Conservation (phyloP, 2,797 vertebrate species). For the Chaetodon trifasciatus region DNA sequence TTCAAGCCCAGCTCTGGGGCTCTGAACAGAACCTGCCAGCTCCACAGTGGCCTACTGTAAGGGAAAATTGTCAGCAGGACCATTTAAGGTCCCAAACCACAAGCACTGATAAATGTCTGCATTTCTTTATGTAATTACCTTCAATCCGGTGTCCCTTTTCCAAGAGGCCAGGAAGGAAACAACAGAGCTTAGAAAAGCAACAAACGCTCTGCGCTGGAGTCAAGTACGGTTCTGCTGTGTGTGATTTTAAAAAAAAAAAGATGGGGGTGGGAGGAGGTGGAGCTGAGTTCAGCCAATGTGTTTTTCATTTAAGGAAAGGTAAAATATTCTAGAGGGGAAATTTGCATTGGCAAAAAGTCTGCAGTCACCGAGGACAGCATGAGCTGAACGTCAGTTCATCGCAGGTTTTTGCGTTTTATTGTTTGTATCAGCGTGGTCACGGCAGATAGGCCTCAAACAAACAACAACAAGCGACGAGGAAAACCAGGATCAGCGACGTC, state of each 20-base stretch:
- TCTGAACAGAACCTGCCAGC: conserved; percentile 80
- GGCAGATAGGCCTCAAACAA: background rate
- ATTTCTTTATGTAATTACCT: conserved; percentile 80
- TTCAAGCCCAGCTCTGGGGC: conserved; percentile 71
- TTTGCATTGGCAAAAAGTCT: conserved; percentile 57
- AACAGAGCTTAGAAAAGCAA: conserved; percentile 63
- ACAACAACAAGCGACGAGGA: background rate
- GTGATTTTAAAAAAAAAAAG: conserved; percentile 34
- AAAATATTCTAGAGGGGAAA: conserved; percentile 44
- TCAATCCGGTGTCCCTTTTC: conserved; percentile 77
- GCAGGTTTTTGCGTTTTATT: background rate
- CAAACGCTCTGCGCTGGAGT: conserved; percentile 39
- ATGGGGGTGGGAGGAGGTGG: conserved; percentile 47
- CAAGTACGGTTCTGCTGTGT: conserved; percentile 56
- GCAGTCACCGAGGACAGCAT: conserved; percentile 37
- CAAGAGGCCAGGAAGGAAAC: conserved; percentile 72
- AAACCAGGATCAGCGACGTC: conserved; percentile 6
- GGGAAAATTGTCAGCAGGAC: conserved; percentile 81
- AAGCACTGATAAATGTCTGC: conserved; percentile 82
- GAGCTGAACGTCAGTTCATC: conserved; percentile 11
- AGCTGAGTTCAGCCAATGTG: conserved; percentile 69
- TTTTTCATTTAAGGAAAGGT: conserved; percentile 69
- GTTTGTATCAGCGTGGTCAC: conserved; percentile 20
- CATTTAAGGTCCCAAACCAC: conserved; percentile 81
- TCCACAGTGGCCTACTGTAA: conserved; percentile 81